These are phyloP conservation scores for Sturnira hondurensis DNA, from an alignment of 2,113 vertebrate species.

Conservation along the genomic window DNA sequence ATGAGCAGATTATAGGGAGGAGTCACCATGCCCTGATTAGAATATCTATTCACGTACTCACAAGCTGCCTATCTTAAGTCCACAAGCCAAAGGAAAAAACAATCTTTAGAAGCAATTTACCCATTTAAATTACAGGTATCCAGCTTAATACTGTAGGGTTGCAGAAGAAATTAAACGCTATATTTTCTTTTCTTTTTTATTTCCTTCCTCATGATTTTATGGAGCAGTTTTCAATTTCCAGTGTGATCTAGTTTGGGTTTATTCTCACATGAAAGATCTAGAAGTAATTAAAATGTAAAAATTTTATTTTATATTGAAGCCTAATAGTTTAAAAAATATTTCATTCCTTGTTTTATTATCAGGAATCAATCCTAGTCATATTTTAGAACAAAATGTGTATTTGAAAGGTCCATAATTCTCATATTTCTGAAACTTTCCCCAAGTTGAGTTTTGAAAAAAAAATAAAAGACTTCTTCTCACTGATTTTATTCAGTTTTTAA, in stretches of 20 bases:
- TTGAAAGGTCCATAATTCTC: neutral
- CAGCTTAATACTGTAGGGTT: neutral
- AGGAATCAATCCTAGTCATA: neutral
- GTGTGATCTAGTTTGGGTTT: neutral
- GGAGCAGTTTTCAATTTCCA: neutral
- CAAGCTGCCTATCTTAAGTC: neutral
- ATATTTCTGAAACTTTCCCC: neutral
- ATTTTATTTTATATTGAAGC: neutral
- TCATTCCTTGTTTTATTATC: neutral
- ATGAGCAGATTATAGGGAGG: neutral
- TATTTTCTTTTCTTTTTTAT: conserved; percentile 3
- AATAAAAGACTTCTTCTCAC: neutral
- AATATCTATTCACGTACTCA: neutral
- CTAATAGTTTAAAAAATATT: neutral
- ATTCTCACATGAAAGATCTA: neutral
- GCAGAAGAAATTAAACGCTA: neutral
- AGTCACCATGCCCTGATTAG: neutral
- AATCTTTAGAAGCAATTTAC: neutral
- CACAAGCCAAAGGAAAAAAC: neutral
- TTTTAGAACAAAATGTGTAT: neutral
- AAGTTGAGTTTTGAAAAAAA: neutral
- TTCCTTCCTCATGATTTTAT: neutral
- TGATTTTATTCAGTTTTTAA: conserved; percentile 14
- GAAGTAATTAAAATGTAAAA: neutral
- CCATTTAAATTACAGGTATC: neutral